Percentiles rank a stretch among this genome's conserved stretches.
phyloP scores from a whole-genome alignment of 2,797 vertebrate genomes.

The Eulemur mongoz region DNA sequence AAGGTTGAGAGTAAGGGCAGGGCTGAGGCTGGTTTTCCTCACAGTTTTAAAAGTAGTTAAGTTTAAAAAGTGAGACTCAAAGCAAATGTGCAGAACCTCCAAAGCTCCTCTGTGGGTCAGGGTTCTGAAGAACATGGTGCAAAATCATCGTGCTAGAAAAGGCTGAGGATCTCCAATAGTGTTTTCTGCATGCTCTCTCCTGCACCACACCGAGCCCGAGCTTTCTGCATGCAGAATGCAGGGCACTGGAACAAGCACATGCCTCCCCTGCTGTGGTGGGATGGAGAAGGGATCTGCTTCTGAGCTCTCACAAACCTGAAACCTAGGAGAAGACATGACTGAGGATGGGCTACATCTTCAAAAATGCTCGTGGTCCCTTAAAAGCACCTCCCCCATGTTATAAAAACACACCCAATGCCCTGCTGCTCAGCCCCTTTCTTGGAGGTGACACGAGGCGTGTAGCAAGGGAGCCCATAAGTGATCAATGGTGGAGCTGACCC shows the following conservation, averaged over 20 bases:
- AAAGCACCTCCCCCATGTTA: not conserved
- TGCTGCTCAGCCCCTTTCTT: not conserved
- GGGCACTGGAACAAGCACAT: not conserved
- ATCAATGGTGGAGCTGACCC: not conserved
- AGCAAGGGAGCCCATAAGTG: not conserved
- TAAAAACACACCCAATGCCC: not conserved
- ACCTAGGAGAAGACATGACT: accelerated
- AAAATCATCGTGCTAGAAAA: not conserved
- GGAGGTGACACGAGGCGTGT: not conserved
- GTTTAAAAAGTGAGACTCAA: not conserved
- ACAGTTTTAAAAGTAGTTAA: not conserved
- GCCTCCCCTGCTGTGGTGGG: not conserved
- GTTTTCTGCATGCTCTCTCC: not conserved
- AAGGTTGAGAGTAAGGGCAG: not conserved
- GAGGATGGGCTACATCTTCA: not conserved
- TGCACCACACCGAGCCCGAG: not conserved
- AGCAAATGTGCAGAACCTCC: not conserved
- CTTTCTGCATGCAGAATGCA: not conserved
- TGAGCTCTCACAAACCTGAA: not conserved
- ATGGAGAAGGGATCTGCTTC: not conserved
- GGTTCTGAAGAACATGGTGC: not conserved
- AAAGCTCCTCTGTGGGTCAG: not conserved
- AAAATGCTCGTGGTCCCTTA: accelerated
- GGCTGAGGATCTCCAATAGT: not conserved
- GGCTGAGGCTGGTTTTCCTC: not conserved